These are phyloP conservation scores for Coregonus clupeaformis DNA, from an alignment of 2,113 vertebrate species.

Conservation along the genomic window DNA sequence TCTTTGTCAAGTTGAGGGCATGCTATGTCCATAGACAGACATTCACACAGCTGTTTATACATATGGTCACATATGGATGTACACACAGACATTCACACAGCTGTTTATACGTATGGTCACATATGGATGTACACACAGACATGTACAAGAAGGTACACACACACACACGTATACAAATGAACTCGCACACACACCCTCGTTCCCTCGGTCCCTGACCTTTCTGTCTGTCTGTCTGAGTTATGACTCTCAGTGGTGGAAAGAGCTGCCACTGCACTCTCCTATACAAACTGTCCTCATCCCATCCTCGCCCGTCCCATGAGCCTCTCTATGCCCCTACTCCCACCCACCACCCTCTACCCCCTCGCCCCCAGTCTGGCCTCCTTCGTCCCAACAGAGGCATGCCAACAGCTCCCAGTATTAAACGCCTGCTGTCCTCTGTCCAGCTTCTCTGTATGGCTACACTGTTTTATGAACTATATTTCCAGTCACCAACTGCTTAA, in stretches of 20 bases:
- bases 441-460: too few relatives aligned
- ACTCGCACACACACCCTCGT: too few relatives aligned
- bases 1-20: slow-evolving; percentile 9
- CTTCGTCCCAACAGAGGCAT: neutral
- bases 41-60: slow-evolving; percentile 37
- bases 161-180: neutral
- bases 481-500: too few relatives aligned
- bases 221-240: slow-evolving; percentile 14
- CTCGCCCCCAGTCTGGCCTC: neutral
- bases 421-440: slow-evolving; percentile 1
- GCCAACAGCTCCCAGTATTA: slow-evolving; percentile 24
- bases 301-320: slow-evolving; percentile 23
- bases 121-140: neutral
- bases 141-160: slow-evolving; percentile 8
- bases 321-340: neutral
- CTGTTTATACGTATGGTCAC: slow-evolving; percentile 6
- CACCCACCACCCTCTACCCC: neutral
- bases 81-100: slow-evolving; percentile 30
- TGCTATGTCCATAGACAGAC: too few relatives aligned
- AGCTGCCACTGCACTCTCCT: slow-evolving; percentile 57
- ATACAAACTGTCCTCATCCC: slow-evolving; percentile 50
- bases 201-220: neutral
- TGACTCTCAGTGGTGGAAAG: slow-evolving; percentile 34
- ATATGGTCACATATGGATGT: neutral
- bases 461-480: too few relatives aligned